A percentile compares a stretch with the other conserved stretches of the same genome.
These are phyloP conservation scores for Bovichtus variegatus DNA, from an alignment of 2,797 vertebrate genomes.

Conservation along the genomic window DNA sequence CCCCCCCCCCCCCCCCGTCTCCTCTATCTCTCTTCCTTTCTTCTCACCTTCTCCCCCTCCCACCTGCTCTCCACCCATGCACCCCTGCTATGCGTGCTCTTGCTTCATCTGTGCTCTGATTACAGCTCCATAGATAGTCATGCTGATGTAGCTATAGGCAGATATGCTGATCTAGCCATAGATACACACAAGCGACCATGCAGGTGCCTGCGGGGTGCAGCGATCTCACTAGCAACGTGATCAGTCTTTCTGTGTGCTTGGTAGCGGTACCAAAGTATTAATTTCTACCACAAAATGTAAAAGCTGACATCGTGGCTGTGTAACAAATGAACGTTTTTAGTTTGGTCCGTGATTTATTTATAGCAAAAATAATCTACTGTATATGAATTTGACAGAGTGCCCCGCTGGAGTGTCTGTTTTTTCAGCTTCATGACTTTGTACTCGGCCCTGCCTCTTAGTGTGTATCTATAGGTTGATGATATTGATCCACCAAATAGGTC, in stretches of 20 bases:
- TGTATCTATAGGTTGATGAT: conserved; percentile 63
- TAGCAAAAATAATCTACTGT: background rate
- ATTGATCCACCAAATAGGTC: conserved; percentile 59
- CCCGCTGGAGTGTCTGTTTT: conserved; percentile 3
- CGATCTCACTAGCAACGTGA: conserved; percentile 6
- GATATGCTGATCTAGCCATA: conserved; percentile 72
- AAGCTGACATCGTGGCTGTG: conserved; percentile 1
- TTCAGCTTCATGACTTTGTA: conserved; percentile 32
- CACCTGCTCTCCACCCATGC: conserved; percentile 66
- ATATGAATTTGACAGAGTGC: conserved; percentile 14
- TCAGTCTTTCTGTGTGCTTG: conserved; percentile 10
- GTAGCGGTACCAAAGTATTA: conserved; percentile 15
- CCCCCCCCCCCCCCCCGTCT: conserved; percentile 28
- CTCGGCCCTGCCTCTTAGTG: conserved; percentile 54
- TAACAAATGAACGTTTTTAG: background rate
- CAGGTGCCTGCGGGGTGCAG: conserved; percentile 57
- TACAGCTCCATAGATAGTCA: conserved; percentile 77
- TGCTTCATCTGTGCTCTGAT: conserved; percentile 81
- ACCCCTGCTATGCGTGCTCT: conserved; percentile 68
- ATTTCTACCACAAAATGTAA: conserved; percentile 4
- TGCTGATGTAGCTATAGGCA: conserved; percentile 76
- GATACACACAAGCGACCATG: conserved; percentile 64
- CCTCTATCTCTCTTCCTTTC: conserved; percentile 15
- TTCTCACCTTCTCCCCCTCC: conserved; percentile 38
- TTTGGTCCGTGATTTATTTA: conserved; percentile 1